Percentiles rank a stretch among this genome's conserved stretches.
Evolutionary conservation across 2,888 invertebrate species (phyloP).

Genomic region (Cephus nigrinus): DNA sequence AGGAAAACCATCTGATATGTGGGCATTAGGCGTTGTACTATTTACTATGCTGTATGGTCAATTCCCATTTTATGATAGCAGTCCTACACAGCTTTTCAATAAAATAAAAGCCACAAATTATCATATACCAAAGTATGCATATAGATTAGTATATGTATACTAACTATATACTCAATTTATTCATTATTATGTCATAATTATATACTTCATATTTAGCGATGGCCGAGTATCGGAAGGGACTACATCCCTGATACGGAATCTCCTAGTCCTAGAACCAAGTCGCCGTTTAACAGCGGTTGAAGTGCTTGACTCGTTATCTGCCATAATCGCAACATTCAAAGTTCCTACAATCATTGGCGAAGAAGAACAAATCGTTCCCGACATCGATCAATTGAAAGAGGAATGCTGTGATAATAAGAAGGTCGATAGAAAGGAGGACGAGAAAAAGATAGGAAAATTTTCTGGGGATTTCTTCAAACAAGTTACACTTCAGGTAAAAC

Average conservation of each 20-base stretch:
- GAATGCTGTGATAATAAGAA: slow-evolving; percentile 20
- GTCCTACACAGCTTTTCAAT: slow-evolving; percentile 78
- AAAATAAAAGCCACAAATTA: slow-evolving; percentile 82
- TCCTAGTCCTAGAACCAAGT: slow-evolving; percentile 77
- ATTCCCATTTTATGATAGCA: slow-evolving; percentile 84
- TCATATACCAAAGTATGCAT: slow-evolving; percentile 76
- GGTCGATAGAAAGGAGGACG: slow-evolving; percentile 32
- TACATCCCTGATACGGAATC: slow-evolving; percentile 74
- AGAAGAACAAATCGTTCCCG: slow-evolving; percentile 72
- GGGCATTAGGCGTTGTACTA: slow-evolving; percentile 83
- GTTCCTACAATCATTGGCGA: slow-evolving; percentile 65
- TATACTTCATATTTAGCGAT: slow-evolving; percentile 62
- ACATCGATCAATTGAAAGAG: slow-evolving; percentile 66
- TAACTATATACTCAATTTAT: slow-evolving; percentile 2
- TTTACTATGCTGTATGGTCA: slow-evolving; percentile 85
- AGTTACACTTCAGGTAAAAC: slow-evolving; percentile 49
- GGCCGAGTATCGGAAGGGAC: slow-evolving; percentile 74
- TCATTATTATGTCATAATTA: slow-evolving; percentile 11
- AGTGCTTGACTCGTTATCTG: slow-evolving; percentile 72
- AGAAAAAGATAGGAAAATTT: slow-evolving; percentile 30
- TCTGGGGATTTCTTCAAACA: slow-evolving; percentile 51
- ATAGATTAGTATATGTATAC: slow-evolving; percentile 8
- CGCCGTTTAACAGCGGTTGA: slow-evolving; percentile 76
- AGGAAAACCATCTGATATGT: slow-evolving; percentile 86
- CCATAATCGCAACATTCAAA: slow-evolving; percentile 71